Evolutionary conservation across 1,140 invertebrate genomes (phyloP), one percentile per base, ranked within the genome.

Genomic region (Lucilia cuprina): DNA sequence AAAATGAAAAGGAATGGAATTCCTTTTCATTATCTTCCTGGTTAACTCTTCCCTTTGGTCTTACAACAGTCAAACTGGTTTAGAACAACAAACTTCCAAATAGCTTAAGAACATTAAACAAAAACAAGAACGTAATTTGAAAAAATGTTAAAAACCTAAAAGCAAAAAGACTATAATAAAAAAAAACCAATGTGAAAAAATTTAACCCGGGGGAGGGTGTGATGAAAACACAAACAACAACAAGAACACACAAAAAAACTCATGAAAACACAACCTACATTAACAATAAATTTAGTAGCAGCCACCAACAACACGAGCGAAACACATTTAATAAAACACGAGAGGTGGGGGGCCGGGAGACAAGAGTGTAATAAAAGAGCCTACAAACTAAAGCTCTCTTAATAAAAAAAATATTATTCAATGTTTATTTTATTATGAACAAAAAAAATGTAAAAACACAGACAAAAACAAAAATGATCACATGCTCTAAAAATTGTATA

Each of bases 201-300:
- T 30, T 30, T 30, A 30, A 80, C 49, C 77, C 41, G n/a, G 19
- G 10, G 41, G 41, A 41, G 41, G 41, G 35, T 41, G 41, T 41
- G 41, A 41, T 41, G 41, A n/a, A 41, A 41, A 41, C 21, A 13
- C 8, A 78, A 47, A 49, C 77, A 19, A 19, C n/a, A 80, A 17
- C 75, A 41, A 78, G 13, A 41, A 78, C 14, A 47, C 1, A 78
- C n/a, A 77, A 17, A n/a, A 77, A 3, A 77, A 75, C 25, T 35
- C 34, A 77, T 77, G 30, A 19, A 21, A 83, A 80, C 84, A 83
- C 75, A 85, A 85, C 84, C 82, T 85, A 85, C 82, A 85, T 75
- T 82, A 85, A 85, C 84, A 85, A 82, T 78, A 85, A 82, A 70
- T 65, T 75, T 74, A 60, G 34, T 74, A 83, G 82, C 55, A 35